These are phyloP conservation scores for Protomyctophum bolini DNA, from an alignment of 2,113 vertebrate species.

Conservation along the genomic window DNA sequence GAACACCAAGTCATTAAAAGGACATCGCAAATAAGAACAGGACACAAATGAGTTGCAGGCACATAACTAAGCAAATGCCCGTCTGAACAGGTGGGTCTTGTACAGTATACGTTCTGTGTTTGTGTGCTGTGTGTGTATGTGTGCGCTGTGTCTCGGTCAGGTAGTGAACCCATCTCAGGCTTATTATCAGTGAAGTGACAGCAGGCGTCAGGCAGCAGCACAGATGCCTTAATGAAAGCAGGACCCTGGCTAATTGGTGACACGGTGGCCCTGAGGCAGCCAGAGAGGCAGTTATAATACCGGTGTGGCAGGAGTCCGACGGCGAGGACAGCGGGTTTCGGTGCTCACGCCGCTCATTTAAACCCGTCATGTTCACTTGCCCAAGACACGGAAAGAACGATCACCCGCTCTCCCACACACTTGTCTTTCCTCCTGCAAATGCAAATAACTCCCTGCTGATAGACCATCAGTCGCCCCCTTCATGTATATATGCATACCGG, in stretches of 20 bases:
- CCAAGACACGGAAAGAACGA: constrained; percentile 49
- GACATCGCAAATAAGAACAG: too few species aligned
- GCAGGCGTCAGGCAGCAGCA: constrained; percentile 76
- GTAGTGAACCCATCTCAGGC: constrained; percentile 72
- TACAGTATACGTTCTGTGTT: too few species aligned
- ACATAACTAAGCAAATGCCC: too few species aligned
- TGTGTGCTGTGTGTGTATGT: too few species aligned
- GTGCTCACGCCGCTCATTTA: constrained; percentile 57
- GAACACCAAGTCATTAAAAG: too few species aligned
- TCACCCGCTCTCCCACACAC: constrained; percentile 23
- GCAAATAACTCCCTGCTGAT: constrained; percentile 24
- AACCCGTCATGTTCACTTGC: constrained; percentile 71
- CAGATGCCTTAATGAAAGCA: constrained; percentile 85
- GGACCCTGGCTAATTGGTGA: constrained; percentile 88
- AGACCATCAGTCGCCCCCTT: constrained; percentile 27
- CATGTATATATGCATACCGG: too few species aligned
- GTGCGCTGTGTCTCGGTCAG: constrained; percentile 23
- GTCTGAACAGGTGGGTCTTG: too few species aligned
- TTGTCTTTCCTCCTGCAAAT: constrained; percentile 47
- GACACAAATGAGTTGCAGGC: too few species aligned
- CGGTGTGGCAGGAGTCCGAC: constrained; percentile 55
- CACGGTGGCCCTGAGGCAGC: constrained; percentile 71
- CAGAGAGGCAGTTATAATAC: constrained; percentile 63
- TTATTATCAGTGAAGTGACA: constrained; percentile 82
- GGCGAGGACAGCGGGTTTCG: constrained; percentile 61